Conservation (phyloP, 37 sponge, comb jelly and placozoan genomes). For the Halichondria panicea region DNA sequence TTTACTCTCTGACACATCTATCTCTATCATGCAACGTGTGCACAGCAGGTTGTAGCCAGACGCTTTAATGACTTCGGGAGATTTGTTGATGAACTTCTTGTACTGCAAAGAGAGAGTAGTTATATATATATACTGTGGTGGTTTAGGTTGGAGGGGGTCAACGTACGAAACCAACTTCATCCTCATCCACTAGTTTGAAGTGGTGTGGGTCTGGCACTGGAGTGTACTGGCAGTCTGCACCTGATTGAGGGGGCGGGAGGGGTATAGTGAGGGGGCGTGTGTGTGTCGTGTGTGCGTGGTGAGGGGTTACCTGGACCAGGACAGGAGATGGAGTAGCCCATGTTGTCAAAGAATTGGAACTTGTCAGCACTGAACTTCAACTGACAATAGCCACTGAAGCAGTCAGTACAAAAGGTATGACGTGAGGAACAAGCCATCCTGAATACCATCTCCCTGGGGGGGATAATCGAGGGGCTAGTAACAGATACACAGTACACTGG, state of each 20-base stretch:
- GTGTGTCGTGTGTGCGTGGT: not conserved
- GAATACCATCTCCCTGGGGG: constrained; percentile 33
- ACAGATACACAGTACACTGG: too few species aligned
- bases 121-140: not conserved
- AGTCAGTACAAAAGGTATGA: constrained; percentile 52
- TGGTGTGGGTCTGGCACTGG: constrained; percentile 71
- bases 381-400: constrained; percentile 42
- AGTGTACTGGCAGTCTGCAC: constrained; percentile 17
- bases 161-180: constrained; percentile 41
- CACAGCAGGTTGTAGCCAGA: constrained; percentile 43
- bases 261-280: not conserved
- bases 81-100: constrained; percentile 29
- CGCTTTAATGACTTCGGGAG: constrained; percentile 4
- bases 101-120: constrained; percentile 31
- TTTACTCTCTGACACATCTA: constrained; percentile 7
- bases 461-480: not conserved
- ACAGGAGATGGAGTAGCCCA: constrained; percentile 63
- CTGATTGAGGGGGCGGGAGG: not conserved
- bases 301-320: constrained; percentile 42
- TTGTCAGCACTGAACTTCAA: constrained; percentile 19
- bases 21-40: constrained; percentile 23
- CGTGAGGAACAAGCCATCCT: constrained; percentile 18
- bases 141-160: not conserved
- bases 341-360: constrained; percentile 32
- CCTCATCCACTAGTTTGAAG: constrained; percentile 50